phyloP scores from a whole-genome alignment of 2,888 invertebrate genomes.

The Catocala sponsa region DNA sequence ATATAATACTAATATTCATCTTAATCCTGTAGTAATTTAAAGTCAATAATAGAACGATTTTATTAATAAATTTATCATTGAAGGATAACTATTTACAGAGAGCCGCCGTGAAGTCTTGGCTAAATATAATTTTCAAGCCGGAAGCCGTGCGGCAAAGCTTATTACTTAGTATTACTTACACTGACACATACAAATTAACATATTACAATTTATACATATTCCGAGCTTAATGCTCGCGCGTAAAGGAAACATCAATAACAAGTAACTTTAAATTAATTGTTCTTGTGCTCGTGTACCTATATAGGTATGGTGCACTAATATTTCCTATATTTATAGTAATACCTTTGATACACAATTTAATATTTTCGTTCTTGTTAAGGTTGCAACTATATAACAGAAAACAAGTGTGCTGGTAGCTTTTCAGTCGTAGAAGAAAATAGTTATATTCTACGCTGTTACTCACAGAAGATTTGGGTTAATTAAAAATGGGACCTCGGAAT shows the following conservation, averaged over 20 bases:
- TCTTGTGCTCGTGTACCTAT: neutral
- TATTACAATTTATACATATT: conserved; percentile 8
- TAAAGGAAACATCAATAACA: conserved; percentile 6
- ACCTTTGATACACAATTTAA: neutral
- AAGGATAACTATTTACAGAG: neutral
- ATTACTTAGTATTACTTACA: conserved; percentile 10
- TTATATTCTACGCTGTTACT: no score
- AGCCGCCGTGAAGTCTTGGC: neutral
- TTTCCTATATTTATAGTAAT: neutral
- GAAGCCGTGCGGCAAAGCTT: neutral
- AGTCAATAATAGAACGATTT: no score
- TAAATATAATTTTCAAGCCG: conserved; percentile 1
- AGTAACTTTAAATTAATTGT: neutral
- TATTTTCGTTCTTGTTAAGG: no score
- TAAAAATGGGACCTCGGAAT: neutral
- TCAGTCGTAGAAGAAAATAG: no score
- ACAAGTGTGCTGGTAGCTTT: no score
- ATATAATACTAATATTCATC: no score
- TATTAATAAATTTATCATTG: no score
- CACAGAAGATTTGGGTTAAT: neutral
- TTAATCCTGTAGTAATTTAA: no score
- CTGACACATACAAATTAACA: neutral
- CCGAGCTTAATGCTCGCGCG: conserved; percentile 1
- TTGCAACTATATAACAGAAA: no score
- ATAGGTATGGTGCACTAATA: neutral